Conservation (phyloP, 2,113 vertebrate genomes). For the Pseudonaja textilis region DNA sequence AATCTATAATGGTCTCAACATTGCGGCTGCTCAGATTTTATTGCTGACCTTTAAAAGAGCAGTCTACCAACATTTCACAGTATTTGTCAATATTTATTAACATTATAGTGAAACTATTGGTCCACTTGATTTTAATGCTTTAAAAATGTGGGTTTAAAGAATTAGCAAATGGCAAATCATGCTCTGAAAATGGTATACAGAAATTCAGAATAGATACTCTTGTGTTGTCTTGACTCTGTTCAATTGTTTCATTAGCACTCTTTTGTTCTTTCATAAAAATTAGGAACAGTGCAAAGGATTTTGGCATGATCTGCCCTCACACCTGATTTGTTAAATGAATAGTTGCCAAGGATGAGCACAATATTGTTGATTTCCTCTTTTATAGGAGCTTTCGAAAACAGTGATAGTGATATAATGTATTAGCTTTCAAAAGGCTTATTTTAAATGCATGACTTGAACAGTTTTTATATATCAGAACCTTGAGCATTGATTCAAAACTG, state of each 20-base stretch:
- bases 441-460: neutral
- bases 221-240: neutral
- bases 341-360: neutral
- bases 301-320: neutral
- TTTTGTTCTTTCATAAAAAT: neutral
- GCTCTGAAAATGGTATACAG: too few relatives aligned
- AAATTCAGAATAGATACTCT: neutral
- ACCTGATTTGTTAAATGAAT: neutral
- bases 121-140: neutral
- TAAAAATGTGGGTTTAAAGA: neutral
- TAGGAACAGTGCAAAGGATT: neutral
- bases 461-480: neutral
- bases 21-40: neutral
- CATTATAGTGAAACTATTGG: neutral
- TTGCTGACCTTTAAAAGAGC: neutral
- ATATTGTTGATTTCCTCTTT: neutral
- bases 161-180: neutral
- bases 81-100: conserved; percentile 7
- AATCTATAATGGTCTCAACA: neutral
- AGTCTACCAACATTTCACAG: neutral
- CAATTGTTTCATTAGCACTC: neutral
- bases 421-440: neutral
- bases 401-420: neutral
- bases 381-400: neutral
- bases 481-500: neutral